Evolutionary conservation across 1,140 invertebrate species (phyloP).

Genomic region (Bathynomus jamesi): DNA sequence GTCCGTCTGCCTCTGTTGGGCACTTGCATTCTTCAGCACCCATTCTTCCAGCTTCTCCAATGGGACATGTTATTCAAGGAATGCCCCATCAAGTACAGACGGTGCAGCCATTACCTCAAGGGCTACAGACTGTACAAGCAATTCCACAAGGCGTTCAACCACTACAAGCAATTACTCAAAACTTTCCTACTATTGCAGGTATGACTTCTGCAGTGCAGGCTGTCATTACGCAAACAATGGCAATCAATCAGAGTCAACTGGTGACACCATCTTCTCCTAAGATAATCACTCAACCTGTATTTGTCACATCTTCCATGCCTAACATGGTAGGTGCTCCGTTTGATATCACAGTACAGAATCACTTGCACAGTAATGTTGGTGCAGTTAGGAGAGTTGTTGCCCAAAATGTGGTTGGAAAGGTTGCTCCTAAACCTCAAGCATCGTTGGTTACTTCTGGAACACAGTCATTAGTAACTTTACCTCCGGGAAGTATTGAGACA

Average conservation of each 20-base stretch:
- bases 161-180: conserved; percentile 5
- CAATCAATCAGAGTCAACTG: conserved; percentile 14
- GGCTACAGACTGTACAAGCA: conserved; percentile 26
- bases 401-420: conserved; percentile 19
- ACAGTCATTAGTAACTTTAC: conserved; percentile 37
- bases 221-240: conserved; percentile 20
- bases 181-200: neutral
- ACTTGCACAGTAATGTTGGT: conserved; percentile 16
- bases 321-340: conserved; percentile 9
- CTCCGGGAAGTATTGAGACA: conserved; percentile 31
- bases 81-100: conserved; percentile 22
- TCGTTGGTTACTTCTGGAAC: conserved; percentile 30
- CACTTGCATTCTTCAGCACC: conserved; percentile 6
- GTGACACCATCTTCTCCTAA: conserved; percentile 23
- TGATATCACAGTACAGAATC: conserved; percentile 12
- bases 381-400: conserved; percentile 17
- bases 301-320: conserved; percentile 28
- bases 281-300: conserved; percentile 24
- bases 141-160: conserved; percentile 27
- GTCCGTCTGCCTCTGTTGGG: conserved; percentile 12
- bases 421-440: conserved; percentile 20
- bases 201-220: conserved; percentile 19
- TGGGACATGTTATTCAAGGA: conserved; percentile 25
- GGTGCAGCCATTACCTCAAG: conserved; percentile 25
- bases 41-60: conserved; percentile 18